Conservation (phyloP, 2,113 vertebrate genomes). For the Mola mola region DNA sequence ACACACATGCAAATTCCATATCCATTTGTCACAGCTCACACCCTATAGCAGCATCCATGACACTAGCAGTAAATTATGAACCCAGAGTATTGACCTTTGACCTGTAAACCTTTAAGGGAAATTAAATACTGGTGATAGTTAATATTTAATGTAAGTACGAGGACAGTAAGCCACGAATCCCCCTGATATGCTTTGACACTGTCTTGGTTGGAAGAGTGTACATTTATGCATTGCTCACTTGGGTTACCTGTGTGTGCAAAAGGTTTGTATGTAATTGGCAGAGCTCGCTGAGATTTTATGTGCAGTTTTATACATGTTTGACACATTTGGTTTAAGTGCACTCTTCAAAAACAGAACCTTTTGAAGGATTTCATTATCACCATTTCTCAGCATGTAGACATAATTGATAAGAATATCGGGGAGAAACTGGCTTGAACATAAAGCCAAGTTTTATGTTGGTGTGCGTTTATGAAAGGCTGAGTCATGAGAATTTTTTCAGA, state of each 20-base stretch:
- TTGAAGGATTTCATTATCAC: not conserved
- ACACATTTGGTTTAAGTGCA: not conserved
- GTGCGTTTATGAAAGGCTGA: too few species aligned
- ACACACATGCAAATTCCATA: conserved; percentile 3
- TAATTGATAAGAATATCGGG: not conserved
- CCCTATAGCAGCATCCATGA: not conserved
- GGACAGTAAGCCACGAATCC: conserved; percentile 28
- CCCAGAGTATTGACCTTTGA: conserved; percentile 34
- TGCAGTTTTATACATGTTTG: conserved; percentile 3
- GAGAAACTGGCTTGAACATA: too few species aligned
- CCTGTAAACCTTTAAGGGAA: conserved; percentile 27
- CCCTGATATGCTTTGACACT: not conserved
- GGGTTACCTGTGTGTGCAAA: not conserved
- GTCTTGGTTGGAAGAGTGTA: not conserved
- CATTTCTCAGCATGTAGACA: not conserved
- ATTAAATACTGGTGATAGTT: conserved; percentile 20
- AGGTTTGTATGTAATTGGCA: too few species aligned
- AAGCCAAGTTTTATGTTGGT: too few species aligned
- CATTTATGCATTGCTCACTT: not conserved
- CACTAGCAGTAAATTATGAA: conserved; percentile 4
- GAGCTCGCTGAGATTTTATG: not conserved
- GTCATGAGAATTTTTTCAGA: too few species aligned
- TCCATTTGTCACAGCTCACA: conserved; percentile 7
- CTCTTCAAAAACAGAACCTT: not conserved
- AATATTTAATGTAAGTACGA: conserved; percentile 42